Evolutionary conservation across 1,140 invertebrate species (phyloP).

Genomic region (Ganaspis sp.): DNA sequence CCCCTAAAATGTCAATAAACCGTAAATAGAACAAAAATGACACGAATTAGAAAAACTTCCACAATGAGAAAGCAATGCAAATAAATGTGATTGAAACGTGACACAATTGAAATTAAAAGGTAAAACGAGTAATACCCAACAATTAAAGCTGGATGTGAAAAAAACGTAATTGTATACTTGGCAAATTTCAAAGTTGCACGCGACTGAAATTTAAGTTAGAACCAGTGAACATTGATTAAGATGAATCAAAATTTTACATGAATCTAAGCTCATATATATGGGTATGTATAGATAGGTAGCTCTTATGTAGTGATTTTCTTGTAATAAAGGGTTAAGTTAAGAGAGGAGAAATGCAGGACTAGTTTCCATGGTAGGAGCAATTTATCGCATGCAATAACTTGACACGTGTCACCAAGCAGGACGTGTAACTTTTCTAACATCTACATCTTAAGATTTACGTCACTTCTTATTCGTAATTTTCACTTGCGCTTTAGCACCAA

Average conservation of each 20-base stretch:
- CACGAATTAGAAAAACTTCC: too few relatives aligned
- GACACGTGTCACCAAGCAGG: constrained; percentile 44
- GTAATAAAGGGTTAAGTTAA: not conserved
- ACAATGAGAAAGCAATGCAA: too few relatives aligned
- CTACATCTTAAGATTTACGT: not conserved
- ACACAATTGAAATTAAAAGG: too few relatives aligned
- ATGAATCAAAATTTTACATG: not conserved
- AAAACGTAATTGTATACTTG: not conserved
- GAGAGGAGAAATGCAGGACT: constrained; percentile 38
- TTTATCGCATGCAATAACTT: constrained; percentile 54
- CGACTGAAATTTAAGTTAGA: not conserved
- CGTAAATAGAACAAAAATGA: too few relatives aligned
- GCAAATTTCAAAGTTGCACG: too few relatives aligned
- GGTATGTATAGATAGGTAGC: not conserved
- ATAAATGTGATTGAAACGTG: too few relatives aligned
- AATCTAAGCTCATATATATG: not conserved
- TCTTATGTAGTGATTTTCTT: not conserved
- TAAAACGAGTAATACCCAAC: too few relatives aligned
- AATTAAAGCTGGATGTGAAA: not conserved
- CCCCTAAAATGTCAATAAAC: too few relatives aligned
- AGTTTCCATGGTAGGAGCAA: constrained; percentile 45
- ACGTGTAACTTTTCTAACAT: constrained; percentile 31
- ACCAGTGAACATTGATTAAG: not conserved
- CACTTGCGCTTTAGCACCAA: constrained; percentile 1
- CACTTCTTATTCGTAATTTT: not conserved